Base-by-base conservation (phyloP, 2,888 invertebrate genomes). In the Himalopsyche japonica region DNA sequence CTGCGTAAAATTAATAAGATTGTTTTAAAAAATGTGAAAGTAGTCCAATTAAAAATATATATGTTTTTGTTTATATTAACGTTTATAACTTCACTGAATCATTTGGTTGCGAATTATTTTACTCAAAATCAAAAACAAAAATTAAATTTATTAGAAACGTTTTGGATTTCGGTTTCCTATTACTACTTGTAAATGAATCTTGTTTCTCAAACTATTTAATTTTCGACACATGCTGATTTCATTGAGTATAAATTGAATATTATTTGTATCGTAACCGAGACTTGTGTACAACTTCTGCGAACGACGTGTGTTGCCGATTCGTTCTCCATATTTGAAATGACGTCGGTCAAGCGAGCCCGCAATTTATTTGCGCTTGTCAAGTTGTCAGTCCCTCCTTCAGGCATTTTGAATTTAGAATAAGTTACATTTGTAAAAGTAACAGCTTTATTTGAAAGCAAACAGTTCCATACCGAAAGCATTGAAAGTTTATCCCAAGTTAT, bases 341-440 rank as follows among this genome's bases (percentile, higher is more conserved):
- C 70, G 77, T 76, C 48, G 76, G 82, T 77, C 82, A 77, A 70
- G 70, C 70, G 70, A 82, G 48, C 77, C 82, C 32, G 64, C 43
- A 76, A 30, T 32, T 82, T 82, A 77, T 82, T 82, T 82, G 82
- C 37, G 77, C 70, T 81, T 81, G 81, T 81, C 81, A 81, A 70
- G 76, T 78, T 76, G 82, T 82, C 82, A 76, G 49, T 57, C 82
- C 82, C 82, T 77, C 48, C 30, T 48, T 78, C 32, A 24, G 27
- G 43, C 30, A 30, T 20, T 81, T 64, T 47, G 70, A 64, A 81
- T 81, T 81, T 70, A 76, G 70, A 81, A 81, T 81, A 81, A 47
- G 70, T 81, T 64, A 43, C 76, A 34, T 81, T 76, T 81, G 81
- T 81, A 81, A 81, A 81, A 49, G 76, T 64, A 70, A 70, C 70